Base-by-base conservation (phyloP, 2,888 invertebrate species). In the Epinotia demarniana region DNA sequence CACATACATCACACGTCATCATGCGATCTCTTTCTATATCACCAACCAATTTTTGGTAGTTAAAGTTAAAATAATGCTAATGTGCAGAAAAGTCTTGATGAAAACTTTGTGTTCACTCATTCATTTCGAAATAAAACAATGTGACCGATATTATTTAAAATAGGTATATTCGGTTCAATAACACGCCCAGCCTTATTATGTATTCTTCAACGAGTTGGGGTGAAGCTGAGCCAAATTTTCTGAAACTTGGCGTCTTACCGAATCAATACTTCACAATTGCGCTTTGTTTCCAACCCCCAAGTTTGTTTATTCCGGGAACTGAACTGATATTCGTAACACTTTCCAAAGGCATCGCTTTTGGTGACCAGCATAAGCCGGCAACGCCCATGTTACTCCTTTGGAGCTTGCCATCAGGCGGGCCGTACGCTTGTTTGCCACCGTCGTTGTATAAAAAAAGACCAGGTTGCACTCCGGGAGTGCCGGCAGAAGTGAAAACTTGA, bases 241-340 rank as follows among this genome's bases (percentile, higher is more conserved):
- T 18, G 39, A 19, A 75, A 55, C 70, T 64, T 23, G 43, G 16
- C 68, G 60, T 70, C 70, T 70, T 53, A 62, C 43, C 58, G 60
- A 64, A 75, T 75, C 70, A 70, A 75, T 75, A 75, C 75, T 75
- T 75, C 64, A 70, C 64, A 60, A 75, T 70, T 72, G 55, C 55
- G 61, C 61, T 67, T 72, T 75, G 75, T 72, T 75, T 75, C 46
- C 55, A 27, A 55, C 74, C 57, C 60, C n/a, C 53, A 67, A 71
- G 55, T 75, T 75, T 71, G 60, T 71, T 55, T 60, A 63, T 64
- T 39, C 49, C 55, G 16, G 71, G 61, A 75, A 72, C 75, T 75
- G 61, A 67, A 61, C 49, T 70, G 27, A 19, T 53, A 53, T 53
- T n/a, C 53, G 53, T n/a, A 53, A 53, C 16, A 53, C 49, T n/a